Base-by-base conservation (phyloP, 1,140 invertebrate genomes). In the Probaryconus sp. region DNA sequence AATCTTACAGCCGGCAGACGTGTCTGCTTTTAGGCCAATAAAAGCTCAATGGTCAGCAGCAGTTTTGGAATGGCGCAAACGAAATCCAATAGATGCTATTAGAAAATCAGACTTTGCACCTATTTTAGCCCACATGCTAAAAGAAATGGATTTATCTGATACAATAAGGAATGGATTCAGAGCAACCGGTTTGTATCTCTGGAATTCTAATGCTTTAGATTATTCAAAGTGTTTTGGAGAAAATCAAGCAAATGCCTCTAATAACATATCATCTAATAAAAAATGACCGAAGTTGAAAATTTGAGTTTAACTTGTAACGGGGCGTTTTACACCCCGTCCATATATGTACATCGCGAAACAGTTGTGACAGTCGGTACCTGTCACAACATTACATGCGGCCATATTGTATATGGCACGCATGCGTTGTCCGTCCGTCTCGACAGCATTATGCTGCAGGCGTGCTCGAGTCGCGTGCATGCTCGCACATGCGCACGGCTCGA, bases 1-100 rank as follows among this genome's bases (percentile, higher is more conserved):
- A 48, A 79, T 88, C 1, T 48, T 87, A 28, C 85, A 88, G 51
- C 82, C 84, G n/a, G 78, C 84, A 16, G 82, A 87, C 69, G 83
- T 88, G 3, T 76, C 74, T 17, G 76, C 85, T 5, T 88, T 87
- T 40, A 64, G 72, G 58, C 73, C 79, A 13, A 13, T 86, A 9
- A 85, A 85, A 35, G 10, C 1, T 35, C 11, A 10, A 35, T 35
- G 33, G 11, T 3, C 7, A 10, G 33, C 2, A 35, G n/a, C n/a
- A 35, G 33, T 35, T 35, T 35, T 35, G 10, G 13, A 11, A 14
- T 35, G 11, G 11, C 33, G 33, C n/a, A 35, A 35, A 35, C 11
- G 2, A 13, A 10, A 35, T 35, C 30, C 30, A 5, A 31, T 10
- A 10, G 30, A 31, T 13, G 2, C 7, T 13, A 35, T 35, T 4